phyloP scores from a whole-genome alignment of 2,797 vertebrate genomes.

The Parotocinclus haroldoi region DNA sequence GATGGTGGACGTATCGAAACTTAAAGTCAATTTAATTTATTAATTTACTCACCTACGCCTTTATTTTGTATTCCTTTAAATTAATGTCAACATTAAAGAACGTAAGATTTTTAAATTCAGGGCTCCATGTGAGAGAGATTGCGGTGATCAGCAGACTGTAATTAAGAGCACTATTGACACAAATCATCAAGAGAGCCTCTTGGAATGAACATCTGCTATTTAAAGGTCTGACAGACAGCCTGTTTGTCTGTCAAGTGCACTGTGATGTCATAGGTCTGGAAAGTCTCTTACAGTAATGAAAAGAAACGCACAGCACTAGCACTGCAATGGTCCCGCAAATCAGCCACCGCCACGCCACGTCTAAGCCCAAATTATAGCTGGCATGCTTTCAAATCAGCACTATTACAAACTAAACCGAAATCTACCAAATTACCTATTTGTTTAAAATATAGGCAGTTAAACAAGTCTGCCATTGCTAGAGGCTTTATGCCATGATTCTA shows the following conservation, averaged over 20 bases:
- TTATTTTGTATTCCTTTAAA: slow-evolving; percentile 38
- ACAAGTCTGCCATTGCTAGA: slow-evolving; percentile 46
- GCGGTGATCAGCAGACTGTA: slow-evolving; percentile 32
- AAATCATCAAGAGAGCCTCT: slow-evolving; percentile 34
- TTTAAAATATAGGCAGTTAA: slow-evolving; percentile 57
- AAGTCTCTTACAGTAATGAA: slow-evolving; percentile 34
- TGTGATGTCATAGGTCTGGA: slow-evolving; percentile 28
- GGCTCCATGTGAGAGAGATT: slow-evolving; percentile 25
- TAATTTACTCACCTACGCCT: too few species aligned
- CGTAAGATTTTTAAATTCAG: slow-evolving; percentile 23
- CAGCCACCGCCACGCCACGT: slow-evolving; percentile 43
- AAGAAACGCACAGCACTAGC: slow-evolving; percentile 25
- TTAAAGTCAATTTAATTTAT: too few species aligned
- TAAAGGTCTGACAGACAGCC: slow-evolving; percentile 43
- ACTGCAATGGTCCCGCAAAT: slow-evolving; percentile 29
- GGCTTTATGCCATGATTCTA: slow-evolving; percentile 32
- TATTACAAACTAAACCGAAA: slow-evolving; percentile 56
- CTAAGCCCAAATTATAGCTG: slow-evolving; percentile 53
- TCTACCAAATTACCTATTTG: slow-evolving; percentile 49
- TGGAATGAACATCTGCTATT: slow-evolving; percentile 44
- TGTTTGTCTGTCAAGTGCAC: slow-evolving; percentile 43
- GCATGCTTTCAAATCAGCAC: slow-evolving; percentile 55
- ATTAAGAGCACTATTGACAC: slow-evolving; percentile 38
- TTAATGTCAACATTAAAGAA: slow-evolving; percentile 16
- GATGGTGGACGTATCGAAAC: too few species aligned